Base-by-base conservation (phyloP, 2,888 invertebrate genomes). In the Drosophila greeni region DNA sequence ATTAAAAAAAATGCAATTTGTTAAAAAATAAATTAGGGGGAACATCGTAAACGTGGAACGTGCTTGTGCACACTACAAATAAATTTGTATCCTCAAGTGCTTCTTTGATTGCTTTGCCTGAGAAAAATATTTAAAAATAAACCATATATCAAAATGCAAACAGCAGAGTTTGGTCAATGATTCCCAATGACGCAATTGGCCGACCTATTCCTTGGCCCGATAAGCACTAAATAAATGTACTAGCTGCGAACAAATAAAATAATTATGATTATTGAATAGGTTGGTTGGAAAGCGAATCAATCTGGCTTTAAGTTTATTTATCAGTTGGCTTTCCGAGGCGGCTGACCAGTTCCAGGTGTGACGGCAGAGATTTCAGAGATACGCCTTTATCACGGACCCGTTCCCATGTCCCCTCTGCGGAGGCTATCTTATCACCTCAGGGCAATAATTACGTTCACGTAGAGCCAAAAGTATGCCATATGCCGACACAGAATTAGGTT, bases 101-200 rank as follows among this genome's bases (percentile, higher is more conserved):
- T 23, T 40, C 14, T 40, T 23, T 47, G 51, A 23, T 42, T 20
- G 57, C 34, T 54, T 45, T 20, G 23, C n/a, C 26, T n/a, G 14
- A 16, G n/a, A 40, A 40, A 8, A 20, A 14, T 18, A 29, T 42
- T 69, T 47, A 37, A 53, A 76, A 62, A 54, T 54, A 66, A 57
- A 37, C 40, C 49, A 61, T 53, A 53, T 49, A 76, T 72, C 65
- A 58, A 39, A 54, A 26, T 39, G 48, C 56, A 49, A 59, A 55
- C 23, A 45, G 24, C 18, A 36, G 31, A 18, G 33, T 56, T 72
- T 34, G 23, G 55, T 62, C 66, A 60, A 73, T 66, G 62, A 62
- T 57, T 49, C 56, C 48, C 61, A 58, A 60, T 78, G 78, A 78
- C 78, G 78, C 78, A 82, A 68, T 66, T 71, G 53, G 23, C 16